Evolutionary conservation across 1,140 invertebrate species (phyloP), one percentile per base, ranked within the genome.

Genomic region (Neomicropteryx cornuta): DNA sequence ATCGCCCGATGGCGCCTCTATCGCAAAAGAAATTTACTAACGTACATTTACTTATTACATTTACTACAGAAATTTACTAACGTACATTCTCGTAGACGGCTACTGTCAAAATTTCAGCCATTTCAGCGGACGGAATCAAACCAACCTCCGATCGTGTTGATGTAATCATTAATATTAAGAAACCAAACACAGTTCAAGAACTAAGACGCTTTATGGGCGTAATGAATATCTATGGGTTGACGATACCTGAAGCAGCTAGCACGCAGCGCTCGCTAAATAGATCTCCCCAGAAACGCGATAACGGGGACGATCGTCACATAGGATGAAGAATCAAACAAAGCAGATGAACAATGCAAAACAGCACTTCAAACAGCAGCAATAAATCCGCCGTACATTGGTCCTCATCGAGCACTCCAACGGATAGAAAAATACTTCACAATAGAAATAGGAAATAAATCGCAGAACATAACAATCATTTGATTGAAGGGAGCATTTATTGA

Each of bases 121-220:
- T 63, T 11, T 50, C 41, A 17, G 19, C 33, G 8, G 14, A 45
- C 14, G 63, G 68, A n/a, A 42, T 42, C n/a, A 47, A 43, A 43
- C 50, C 52, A 27, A 38, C 45, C 0, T 22, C 37, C 0, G 46
- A 49, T 2, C 45, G 45, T 20, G 43, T 52, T 0, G 3, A 44
- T 6, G 42, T 38, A 11, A 53, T 58, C 31, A 21, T 17, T 8
- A 32, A 55, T 0, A 61, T 51, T 38, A 46, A 48, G 3, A 38
- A 42, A 34, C 60, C 58, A 1, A 38, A 39, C 3, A 55, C 42
- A 4, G 41, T 57, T 2, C 43, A 44, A 5, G 39, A 53, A 18
- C 38, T 63, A 2, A 40, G 56, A 18, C 38, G 48, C 5, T 70
- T 68, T 41, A 30, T 69, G 2, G 64, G 56, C 1, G 55, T 62